Conservation (phyloP, 1,140 invertebrate species). For the Scaptomyza graminum region DNA sequence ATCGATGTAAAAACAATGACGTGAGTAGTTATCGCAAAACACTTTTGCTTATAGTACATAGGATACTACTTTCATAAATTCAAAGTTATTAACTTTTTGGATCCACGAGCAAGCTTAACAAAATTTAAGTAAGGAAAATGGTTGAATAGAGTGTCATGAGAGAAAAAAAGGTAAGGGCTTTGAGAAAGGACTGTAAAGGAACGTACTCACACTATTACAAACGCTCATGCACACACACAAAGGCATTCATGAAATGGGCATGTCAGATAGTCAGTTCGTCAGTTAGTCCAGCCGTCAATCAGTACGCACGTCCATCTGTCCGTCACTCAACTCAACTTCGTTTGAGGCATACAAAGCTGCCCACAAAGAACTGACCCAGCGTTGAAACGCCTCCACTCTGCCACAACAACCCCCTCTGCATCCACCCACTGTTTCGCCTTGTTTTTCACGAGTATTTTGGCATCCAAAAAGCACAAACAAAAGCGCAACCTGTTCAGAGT, state of each 20-base stretch:
- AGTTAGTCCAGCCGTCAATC: constrained; percentile 37
- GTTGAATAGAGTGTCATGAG: too few relatives aligned
- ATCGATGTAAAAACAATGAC: background rate
- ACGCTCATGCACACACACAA: too few relatives aligned
- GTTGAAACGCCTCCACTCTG: background rate
- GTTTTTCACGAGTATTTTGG: constrained; percentile 62
- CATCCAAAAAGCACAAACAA: constrained; percentile 72
- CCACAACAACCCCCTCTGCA: background rate
- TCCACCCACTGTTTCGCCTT: background rate
- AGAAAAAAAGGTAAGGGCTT: constrained; percentile 32
- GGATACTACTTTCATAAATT: too few relatives aligned
- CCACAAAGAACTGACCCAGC: constrained; percentile 13
- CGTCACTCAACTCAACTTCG: constrained; percentile 50
- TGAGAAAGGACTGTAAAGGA: constrained; percentile 8
- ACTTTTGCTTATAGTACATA: too few relatives aligned
- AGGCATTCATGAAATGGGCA: constrained; percentile 68
- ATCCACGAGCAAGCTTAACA: too few relatives aligned
- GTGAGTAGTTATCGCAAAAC: constrained; percentile 5
- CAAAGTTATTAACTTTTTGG: too few relatives aligned
- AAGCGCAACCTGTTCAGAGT: constrained; percentile 35
- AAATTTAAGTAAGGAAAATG: too few relatives aligned
- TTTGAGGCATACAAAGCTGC: constrained; percentile 30
- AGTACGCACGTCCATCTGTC: constrained; percentile 26
- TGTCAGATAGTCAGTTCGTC: too few relatives aligned
- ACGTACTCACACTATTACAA: too few relatives aligned